Evolutionary conservation across 2,888 invertebrate genomes (phyloP).

Genomic region (Ceratothoa steindachneri): DNA sequence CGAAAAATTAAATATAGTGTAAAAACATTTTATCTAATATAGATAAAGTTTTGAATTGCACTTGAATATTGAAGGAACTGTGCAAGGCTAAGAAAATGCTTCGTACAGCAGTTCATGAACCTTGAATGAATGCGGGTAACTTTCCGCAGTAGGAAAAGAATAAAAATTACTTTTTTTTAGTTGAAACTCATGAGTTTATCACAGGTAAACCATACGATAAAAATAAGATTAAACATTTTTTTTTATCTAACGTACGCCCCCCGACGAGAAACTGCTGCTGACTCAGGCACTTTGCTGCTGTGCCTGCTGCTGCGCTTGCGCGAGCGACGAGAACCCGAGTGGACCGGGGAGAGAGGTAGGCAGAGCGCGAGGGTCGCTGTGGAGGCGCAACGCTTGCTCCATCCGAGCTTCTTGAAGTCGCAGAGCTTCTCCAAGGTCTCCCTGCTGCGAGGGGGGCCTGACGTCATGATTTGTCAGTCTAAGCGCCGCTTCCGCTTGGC

Average conservation of each 20-base stretch:
- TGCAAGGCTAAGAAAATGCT: background rate
- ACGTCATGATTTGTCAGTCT: conserved; percentile 37
- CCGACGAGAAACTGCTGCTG: conserved; percentile 11
- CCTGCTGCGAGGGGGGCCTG: conserved; percentile 56
- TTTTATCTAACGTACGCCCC: background rate
- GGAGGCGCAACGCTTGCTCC: conserved; percentile 75
- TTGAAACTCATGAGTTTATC: conserved; percentile 1
- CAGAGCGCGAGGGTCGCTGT: conserved; percentile 67
- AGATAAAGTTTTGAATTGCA: conserved; percentile 10
- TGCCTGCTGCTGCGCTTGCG: conserved; percentile 44
- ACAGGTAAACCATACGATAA: conserved; percentile 7
- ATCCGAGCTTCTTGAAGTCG: conserved; percentile 70
- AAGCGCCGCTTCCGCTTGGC: conserved; percentile 43
- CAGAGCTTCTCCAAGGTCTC: conserved; percentile 58
- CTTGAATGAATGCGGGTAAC: background rate
- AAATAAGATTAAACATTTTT: background rate
- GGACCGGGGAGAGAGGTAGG: conserved; percentile 65
- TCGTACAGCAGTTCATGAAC: background rate
- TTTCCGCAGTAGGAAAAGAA: background rate
- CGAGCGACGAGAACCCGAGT: conserved; percentile 45
- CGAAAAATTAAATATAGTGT: background rate
- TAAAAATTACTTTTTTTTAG: background rate
- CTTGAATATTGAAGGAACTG: conserved; percentile 3
- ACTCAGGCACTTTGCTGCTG: conserved; percentile 47
- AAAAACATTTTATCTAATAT: conserved; percentile 6